Evolutionary conservation across 2,888 invertebrate species (phyloP).

Genomic region (Pecten maximus): DNA sequence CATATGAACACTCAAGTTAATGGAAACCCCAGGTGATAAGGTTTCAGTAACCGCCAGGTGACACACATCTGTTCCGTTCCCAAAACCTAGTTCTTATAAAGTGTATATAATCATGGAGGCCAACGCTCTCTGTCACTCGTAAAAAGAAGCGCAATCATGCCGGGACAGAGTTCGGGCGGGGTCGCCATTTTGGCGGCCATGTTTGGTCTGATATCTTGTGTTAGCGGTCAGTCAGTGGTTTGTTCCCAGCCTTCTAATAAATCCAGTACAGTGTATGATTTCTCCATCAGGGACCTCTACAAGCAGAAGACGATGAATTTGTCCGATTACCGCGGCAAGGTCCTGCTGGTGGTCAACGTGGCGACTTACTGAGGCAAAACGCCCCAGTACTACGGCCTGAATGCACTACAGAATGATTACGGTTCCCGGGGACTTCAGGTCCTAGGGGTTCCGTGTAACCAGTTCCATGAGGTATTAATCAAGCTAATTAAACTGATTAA

Average conservation of each 20-base stretch:
- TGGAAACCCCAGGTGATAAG: too few relatives aligned
- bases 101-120: background rate
- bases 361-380: slow-evolving; percentile 84
- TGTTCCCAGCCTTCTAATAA: slow-evolving; percentile 45
- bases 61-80: background rate
- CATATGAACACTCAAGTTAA: too few relatives aligned
- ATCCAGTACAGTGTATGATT: slow-evolving; percentile 59
- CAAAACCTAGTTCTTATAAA: background rate
- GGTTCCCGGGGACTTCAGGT: slow-evolving; percentile 78
- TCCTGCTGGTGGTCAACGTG: slow-evolving; percentile 83
- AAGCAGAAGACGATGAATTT: slow-evolving; percentile 59
- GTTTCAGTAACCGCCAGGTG: background rate
- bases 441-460: slow-evolving; percentile 84
- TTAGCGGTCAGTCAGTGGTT: background rate
- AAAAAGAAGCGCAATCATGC: background rate
- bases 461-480: slow-evolving; percentile 82
- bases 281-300: slow-evolving; percentile 58
- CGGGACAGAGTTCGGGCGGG: background rate
- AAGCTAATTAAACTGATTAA: too few relatives aligned
- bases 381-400: slow-evolving; percentile 83
- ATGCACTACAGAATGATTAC: slow-evolving; percentile 83
- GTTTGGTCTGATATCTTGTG: background rate
- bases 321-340: slow-evolving; percentile 62
- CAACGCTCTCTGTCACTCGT: background rate
- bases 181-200: background rate